Evolutionary conservation across 2,113 vertebrate species (phyloP), one percentile per base, ranked within the genome.

Genomic region (Galeopterus variegatus): DNA sequence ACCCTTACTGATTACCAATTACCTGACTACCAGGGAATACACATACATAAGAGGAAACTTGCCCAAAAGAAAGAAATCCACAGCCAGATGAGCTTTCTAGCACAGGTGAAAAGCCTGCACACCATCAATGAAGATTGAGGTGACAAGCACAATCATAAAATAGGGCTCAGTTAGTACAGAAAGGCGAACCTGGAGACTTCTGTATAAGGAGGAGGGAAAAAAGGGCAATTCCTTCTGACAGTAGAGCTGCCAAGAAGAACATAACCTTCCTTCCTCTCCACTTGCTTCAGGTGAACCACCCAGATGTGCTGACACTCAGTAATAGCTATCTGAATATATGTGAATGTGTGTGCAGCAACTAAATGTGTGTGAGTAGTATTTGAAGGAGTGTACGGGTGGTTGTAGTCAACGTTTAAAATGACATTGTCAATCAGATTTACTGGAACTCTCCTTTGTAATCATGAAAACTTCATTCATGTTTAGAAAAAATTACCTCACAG

Each of bases 401-500:
- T 70, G 73, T 48, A 75, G 69, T 75, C 58, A 83, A 89, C 77
- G 24, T 70, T 85, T 77, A 85, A 95, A 79, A 85, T 70, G 33
- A 79, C 21, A 85, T 41, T 90, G n/a, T 84, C 52, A 69, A 26
- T 77, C 60, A 70, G 62, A 95, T 85, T 89, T 60, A 84, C 5
- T 23, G 33, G 52, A 85, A 90, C 18, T 48, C 50, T 80, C 45
- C 24, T 88, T 81, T 84, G 52, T 60, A 70, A 95, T 50, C 41
- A 85, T 1, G 69, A 90, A 60, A 90, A 72, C 19, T 80, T n/a
- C 75, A 45, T 77, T 84, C 52, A 36, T 69, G 41, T 77, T 95
- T 70, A 70, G 62, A 54, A 79, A 95, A 95, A 85, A 70, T 33
- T 56, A 69, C 72, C 72, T 89, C 41, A 85, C 64, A 79, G 69